Percentiles rank a stretch among this genome's conserved stretches.
Evolutionary conservation across 2,113 vertebrate species (phyloP).

Genomic region (Aramus guarauna): DNA sequence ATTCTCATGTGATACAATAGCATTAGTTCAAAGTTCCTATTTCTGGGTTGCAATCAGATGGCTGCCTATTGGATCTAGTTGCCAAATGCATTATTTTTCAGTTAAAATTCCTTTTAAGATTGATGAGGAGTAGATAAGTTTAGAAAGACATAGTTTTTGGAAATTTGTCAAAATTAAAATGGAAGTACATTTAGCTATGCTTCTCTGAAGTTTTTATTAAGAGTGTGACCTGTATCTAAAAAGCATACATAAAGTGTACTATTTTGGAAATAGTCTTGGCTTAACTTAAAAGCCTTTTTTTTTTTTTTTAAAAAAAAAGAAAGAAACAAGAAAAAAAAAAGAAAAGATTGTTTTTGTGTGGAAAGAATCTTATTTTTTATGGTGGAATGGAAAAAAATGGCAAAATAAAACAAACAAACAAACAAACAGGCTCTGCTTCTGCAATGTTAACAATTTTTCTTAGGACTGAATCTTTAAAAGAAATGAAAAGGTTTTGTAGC

Average conservation of each 20-base stretch:
- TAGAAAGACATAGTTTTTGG: accelerated
- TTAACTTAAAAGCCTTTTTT: neutral
- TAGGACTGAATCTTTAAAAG: neutral
- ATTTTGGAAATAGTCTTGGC: neutral
- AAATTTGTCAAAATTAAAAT: neutral
- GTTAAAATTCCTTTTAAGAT: neutral
- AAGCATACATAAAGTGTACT: neutral
- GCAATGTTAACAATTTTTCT: neutral
- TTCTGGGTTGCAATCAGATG: neutral
- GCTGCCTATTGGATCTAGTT: neutral
- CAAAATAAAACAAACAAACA: neutral
- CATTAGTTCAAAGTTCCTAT: neutral
- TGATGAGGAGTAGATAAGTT: neutral
- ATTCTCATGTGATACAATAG: neutral
- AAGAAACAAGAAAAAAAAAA: too few species aligned
- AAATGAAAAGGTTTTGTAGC: neutral
- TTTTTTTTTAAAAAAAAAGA: neutral
- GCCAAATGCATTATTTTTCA: neutral
- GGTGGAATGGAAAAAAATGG: accelerated
- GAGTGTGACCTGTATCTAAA: neutral
- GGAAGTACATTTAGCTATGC: neutral
- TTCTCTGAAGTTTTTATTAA: neutral
- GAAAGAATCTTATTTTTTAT: neutral
- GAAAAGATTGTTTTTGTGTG: accelerated
- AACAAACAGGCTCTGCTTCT: accelerated